Evolutionary conservation across 1,140 invertebrate genomes (phyloP).

Genomic region (Lepidurus apus): DNA sequence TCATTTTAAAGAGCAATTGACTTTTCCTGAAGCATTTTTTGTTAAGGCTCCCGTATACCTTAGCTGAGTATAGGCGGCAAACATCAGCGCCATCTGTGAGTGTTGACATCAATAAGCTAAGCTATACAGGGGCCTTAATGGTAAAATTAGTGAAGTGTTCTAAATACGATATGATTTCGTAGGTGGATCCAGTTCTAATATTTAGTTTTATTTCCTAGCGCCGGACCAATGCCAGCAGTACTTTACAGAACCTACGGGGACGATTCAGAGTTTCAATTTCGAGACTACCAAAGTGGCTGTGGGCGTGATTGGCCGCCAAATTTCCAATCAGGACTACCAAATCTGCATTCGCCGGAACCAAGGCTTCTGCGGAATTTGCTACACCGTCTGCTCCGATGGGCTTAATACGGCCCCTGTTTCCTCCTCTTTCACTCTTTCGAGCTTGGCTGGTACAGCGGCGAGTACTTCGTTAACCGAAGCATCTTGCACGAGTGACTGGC

Average conservation of each 20-base stretch:
- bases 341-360: slow-evolving; percentile 22
- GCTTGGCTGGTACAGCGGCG: slow-evolving; percentile 5
- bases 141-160: too few relatives aligned
- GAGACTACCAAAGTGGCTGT: not conserved
- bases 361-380: slow-evolving; percentile 28
- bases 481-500: slow-evolving; percentile 64
- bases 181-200: not conserved
- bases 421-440: not conserved
- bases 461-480: slow-evolving; percentile 47
- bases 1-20: not conserved
- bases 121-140: too few relatives aligned
- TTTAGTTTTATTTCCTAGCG: not conserved
- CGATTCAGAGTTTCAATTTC: slow-evolving; percentile 28
- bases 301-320: not conserved
- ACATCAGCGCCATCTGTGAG: too few relatives aligned
- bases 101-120: too few relatives aligned
- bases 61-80: too few relatives aligned
- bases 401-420: not conserved
- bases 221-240: slow-evolving; percentile 28
- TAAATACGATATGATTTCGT: too few relatives aligned
- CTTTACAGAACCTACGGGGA: not conserved
- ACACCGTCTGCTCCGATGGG: slow-evolving; percentile 22
- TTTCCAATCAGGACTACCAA: slow-evolving; percentile 19
- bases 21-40: not conserved
- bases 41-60: too few relatives aligned